phyloP scores from a whole-genome alignment of 2,888 invertebrate genomes.

The Platerodrilus igneus region DNA sequence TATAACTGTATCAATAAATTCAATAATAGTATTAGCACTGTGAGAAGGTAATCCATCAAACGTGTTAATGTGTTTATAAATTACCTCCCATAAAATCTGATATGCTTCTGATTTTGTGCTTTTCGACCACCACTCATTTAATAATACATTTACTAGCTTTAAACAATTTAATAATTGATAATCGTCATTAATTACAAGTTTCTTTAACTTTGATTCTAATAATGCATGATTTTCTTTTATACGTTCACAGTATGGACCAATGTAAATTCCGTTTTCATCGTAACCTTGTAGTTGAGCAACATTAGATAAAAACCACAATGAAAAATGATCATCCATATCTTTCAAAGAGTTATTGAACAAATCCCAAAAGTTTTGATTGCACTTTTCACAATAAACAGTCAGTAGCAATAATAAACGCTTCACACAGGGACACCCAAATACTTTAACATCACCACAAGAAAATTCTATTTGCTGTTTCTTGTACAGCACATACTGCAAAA shows the following conservation, averaged over 20 bases:
- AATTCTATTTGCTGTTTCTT: too few species aligned
- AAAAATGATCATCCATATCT: conserved; percentile 34
- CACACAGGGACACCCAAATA: conserved; percentile 37
- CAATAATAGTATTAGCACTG: conserved; percentile 22
- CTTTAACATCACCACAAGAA: too few species aligned
- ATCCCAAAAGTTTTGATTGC: conserved; percentile 36
- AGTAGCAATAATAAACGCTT: conserved; percentile 38
- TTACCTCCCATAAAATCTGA: conserved; percentile 44
- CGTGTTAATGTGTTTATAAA: conserved; percentile 37
- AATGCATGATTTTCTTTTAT: conserved; percentile 35
- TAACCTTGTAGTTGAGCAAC: conserved; percentile 31
- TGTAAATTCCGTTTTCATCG: conserved; percentile 14
- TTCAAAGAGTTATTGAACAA: conserved; percentile 35
- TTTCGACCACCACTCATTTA: conserved; percentile 38
- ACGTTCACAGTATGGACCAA: conserved; percentile 22
- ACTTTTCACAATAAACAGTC: conserved; percentile 31
- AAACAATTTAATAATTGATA: conserved; percentile 33
- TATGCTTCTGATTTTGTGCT: conserved; percentile 39
- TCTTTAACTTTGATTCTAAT: conserved; percentile 35
- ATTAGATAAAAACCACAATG: conserved; percentile 36
- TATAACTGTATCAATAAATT: conserved; percentile 32
- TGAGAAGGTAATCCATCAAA: conserved; percentile 12
- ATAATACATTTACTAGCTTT: conserved; percentile 34
- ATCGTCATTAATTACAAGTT: conserved; percentile 18
- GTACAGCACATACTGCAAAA: conserved; percentile 31